Conservation (phyloP, 2,113 vertebrate genomes). For the Bufo gargarizans region DNA sequence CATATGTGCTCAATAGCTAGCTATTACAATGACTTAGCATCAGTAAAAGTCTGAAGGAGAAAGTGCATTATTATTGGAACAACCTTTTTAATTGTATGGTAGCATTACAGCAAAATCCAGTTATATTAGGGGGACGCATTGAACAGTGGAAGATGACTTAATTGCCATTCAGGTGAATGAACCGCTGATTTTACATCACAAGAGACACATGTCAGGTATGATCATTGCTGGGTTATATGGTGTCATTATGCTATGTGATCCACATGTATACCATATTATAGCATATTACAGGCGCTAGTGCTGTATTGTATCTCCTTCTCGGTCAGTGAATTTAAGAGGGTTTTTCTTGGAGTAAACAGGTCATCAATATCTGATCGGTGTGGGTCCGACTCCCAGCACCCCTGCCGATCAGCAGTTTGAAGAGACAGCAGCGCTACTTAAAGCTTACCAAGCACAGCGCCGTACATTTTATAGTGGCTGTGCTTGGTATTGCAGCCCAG, state of each 20-base stretch:
- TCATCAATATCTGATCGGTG: too few relatives aligned
- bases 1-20: background rate
- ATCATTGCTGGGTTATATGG: background rate
- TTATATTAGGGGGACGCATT: background rate
- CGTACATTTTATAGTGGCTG: too few relatives aligned
- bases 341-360: too few relatives aligned
- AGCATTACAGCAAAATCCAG: background rate
- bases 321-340: too few relatives aligned
- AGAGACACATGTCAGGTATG: background rate
- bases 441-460: too few relatives aligned
- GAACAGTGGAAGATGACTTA: background rate
- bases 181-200: background rate
- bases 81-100: background rate
- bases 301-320: background rate
- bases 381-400: too few relatives aligned
- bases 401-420: too few relatives aligned
- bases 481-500: too few relatives aligned
- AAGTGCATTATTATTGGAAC: background rate
- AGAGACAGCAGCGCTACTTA: too few relatives aligned
- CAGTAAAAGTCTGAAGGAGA: background rate
- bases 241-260: background rate
- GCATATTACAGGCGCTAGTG: background rate
- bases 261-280: background rate
- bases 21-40: background rate
- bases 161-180: background rate